Evolutionary conservation across 2,113 vertebrate genomes (phyloP), one percentile per base, ranked within the genome.

Genomic region (Myanophis thanlyinensis): DNA sequence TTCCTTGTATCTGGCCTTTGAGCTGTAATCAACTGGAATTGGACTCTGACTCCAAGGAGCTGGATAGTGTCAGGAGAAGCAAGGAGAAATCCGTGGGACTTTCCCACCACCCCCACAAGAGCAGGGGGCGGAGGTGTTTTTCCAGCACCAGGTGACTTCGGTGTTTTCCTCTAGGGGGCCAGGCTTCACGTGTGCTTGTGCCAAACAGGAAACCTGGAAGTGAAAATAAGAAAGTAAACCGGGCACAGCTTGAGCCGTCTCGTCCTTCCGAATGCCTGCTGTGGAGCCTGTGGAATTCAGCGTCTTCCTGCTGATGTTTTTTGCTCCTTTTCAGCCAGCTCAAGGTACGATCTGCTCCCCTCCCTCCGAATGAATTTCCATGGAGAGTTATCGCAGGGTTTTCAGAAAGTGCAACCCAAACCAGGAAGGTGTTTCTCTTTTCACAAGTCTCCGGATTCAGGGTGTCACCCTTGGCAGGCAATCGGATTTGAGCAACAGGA

Each of bases 271-370:
- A 35, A n/a, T 35, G 87, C 51, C 87, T 22, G 51, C 67, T 1
- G 35, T 62, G 0, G 4, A 8, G 90, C 54, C 67, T 1, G 35
- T 62, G 0, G 4, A 8, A 91, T 56, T 93, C 91, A 18, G 25
- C 13, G 11, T 85, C 10, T 0, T 44, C 27, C n/a, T 91, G 13
- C 93, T 96, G 94, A 0, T 44, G 80, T 51, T 84, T 0, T 89
- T 96, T 49, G 91, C 90, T 86, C 47, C 94, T 27, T 93, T 95
- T 85, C 3, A 0, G 67, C 95, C 67, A 49, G 51, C 52, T 1
- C 18, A 0, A 95, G 97, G 96, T 96, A 96, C 0, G 0, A 91
- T 86, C 67, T 5, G 8, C 80, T 15, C 2, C 12, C 4, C 7
- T 25, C 47, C 20, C 53, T 35, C 30, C 27, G 1, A 5, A 47